Percentiles rank a stretch among this genome's conserved stretches.
Evolutionary conservation across 2,113 vertebrate genomes (phyloP).

Genomic region (Perca flavescens): DNA sequence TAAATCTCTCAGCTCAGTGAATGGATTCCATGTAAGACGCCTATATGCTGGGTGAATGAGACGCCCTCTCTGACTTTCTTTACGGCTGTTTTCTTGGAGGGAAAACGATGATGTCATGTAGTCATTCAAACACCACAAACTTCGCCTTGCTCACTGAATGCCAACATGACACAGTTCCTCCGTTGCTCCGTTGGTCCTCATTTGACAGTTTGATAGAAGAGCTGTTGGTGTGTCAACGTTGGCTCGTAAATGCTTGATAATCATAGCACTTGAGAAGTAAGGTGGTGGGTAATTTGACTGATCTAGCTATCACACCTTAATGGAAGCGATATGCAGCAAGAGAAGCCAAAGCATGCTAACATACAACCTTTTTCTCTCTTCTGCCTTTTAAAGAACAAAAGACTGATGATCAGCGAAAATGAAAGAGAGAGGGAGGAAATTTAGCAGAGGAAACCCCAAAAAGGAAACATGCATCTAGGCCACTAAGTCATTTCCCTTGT

Average conservation of each 20-base stretch:
- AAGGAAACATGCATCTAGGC: slow-evolving; percentile 79
- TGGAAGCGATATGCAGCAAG: not conserved
- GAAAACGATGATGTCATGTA: slow-evolving; percentile 68
- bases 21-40: slow-evolving; percentile 35
- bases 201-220: not conserved
- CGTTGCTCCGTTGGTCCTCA: slow-evolving; percentile 6
- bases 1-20: slow-evolving; percentile 31
- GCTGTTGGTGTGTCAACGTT: not conserved
- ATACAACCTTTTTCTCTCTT: not conserved
- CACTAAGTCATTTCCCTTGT: slow-evolving; percentile 80
- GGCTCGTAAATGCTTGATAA: slow-evolving; percentile 2
- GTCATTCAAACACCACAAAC: slow-evolving; percentile 9
- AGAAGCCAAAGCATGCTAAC: not conserved
- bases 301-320: not conserved
- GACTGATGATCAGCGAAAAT: slow-evolving; percentile 41
- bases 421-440: slow-evolving; percentile 46
- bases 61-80: slow-evolving; percentile 42
- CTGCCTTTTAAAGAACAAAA: slow-evolving; percentile 2
- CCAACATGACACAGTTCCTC: not conserved
- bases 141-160: not conserved
- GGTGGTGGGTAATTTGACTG: slow-evolving; percentile 2
- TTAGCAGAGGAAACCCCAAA: slow-evolving; percentile 66
- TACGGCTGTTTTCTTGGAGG: slow-evolving; percentile 51
- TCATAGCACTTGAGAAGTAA: not conserved
- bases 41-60: slow-evolving; percentile 14